Evolutionary conservation across 64 coral and sea anemone genomes (phyloP).

Genomic region (Porites lutea): DNA sequence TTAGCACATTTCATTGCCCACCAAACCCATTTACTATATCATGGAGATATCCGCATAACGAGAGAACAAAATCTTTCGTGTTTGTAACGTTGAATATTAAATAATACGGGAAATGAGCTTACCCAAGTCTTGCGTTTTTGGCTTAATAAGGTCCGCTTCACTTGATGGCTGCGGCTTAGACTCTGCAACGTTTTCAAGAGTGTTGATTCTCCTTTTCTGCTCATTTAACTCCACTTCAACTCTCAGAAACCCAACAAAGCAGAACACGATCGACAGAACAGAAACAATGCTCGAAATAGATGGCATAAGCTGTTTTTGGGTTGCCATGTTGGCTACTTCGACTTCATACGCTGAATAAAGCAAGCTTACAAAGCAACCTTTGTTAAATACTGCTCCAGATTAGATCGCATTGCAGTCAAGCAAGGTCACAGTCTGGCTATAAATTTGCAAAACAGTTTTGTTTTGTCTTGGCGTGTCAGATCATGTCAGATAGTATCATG

Average conservation of each 20-base stretch:
- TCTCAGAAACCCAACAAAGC: constrained; percentile 35
- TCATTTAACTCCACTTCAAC: constrained; percentile 33
- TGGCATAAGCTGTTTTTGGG: background rate
- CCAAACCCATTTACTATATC: too few relatives aligned
- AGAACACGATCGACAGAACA: constrained; percentile 26
- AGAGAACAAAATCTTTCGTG: too few relatives aligned
- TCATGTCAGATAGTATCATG: too few relatives aligned
- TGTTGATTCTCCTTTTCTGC: constrained; percentile 1
- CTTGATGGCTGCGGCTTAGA: background rate
- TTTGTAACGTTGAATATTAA: background rate
- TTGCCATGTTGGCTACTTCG: background rate
- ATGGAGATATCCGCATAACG: background rate
- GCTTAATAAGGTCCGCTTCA: background rate
- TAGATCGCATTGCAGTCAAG: too few relatives aligned
- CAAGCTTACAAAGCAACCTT: background rate
- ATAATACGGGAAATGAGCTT: background rate
- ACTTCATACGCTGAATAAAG: background rate
- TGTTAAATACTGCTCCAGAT: background rate
- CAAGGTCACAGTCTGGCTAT: background rate
- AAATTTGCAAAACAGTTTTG: background rate
- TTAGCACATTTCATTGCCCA: too few relatives aligned
- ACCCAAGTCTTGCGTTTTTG: background rate
- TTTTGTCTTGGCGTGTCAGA: too few relatives aligned
- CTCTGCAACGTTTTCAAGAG: background rate
- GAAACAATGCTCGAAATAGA: constrained; percentile 28